Evolutionary conservation across 2,113 vertebrate species (phyloP), one percentile per base, ranked within the genome.

Genomic region (Cinclus mexicanus): DNA sequence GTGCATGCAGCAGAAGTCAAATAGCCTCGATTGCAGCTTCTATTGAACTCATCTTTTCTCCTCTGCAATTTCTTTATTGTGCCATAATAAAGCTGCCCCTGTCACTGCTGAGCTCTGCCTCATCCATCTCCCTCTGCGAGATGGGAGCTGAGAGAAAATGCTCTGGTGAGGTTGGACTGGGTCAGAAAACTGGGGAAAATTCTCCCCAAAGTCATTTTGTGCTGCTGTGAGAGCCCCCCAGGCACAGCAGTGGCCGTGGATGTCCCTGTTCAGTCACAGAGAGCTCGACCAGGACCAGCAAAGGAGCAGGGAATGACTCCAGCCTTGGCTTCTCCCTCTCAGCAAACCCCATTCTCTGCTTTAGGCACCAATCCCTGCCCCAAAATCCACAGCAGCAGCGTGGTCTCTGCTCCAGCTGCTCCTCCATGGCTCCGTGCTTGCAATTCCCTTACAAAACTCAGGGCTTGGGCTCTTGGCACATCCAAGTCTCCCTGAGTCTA

Each of bases 1-100:
- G 50, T 84, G 65, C 74, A 47, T n/a, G 90, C 60, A 70, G 93
- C 90, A 64, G 6, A 78, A 95, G 90, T 89, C 95, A 94, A 91
- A 95, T 28, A 12, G 61, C 92, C 84, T 95, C 96, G 61, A 82
- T 64, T 82, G 81, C 71, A n/a, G 42, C 93, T 70, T 35, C 78
- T 59, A 78, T 93, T 68, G 92, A 64, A 20, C 84, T 84, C 65
- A 84, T 87, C 84, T 82, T 87, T 94, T 68, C 74, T 56, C 26
- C 89, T 81, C 89, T 72, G 84, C 92, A 55, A 68, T 87, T 70
- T 52, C 87, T 96, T 89, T 25, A 47, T 89, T 75, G 65, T 8
- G 33, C 87, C 71, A 3, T 63, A 81, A 93, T 60, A 78, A 89
- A 91, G 90, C 81, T 78, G 23, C 56, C 90, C 87, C 90, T 91